Conservation (phyloP, 2,888 invertebrate species). For the Drosophila ochracea region DNA sequence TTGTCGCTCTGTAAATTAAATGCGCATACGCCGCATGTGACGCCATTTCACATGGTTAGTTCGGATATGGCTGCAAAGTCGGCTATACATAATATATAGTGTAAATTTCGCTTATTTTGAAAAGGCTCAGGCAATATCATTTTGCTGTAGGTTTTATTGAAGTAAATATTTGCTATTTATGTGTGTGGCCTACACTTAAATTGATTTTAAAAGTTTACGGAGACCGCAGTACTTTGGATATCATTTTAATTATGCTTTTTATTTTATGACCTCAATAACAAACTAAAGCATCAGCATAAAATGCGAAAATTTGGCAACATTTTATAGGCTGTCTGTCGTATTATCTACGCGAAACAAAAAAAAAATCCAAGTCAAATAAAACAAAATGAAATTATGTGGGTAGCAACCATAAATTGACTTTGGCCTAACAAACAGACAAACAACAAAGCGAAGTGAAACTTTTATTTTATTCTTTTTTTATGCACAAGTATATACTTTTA, state of each 20-base stretch:
- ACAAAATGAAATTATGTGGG: conserved; percentile 69
- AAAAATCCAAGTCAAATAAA: conserved; percentile 40
- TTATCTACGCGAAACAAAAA: conserved; percentile 12
- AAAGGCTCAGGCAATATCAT: neutral
- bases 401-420: conserved; percentile 72
- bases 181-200: neutral
- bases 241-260: conserved; percentile 51
- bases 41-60: neutral
- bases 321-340: conserved; percentile 38
- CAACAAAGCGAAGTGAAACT: conserved; percentile 40
- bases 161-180: neutral
- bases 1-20: neutral
- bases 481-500: neutral
- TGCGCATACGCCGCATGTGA: conserved; percentile 8
- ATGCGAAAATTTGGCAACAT: conserved; percentile 17
- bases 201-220: conserved; percentile 17
- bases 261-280: conserved; percentile 38
- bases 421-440: conserved; percentile 40
- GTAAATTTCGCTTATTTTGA: neutral
- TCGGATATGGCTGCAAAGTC: neutral
- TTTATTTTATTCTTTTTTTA: conserved; percentile 40
- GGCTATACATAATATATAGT: neutral
- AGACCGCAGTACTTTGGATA: conserved; percentile 3
- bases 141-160: neutral
- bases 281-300: conserved; percentile 40